Percentiles rank a stretch among this genome's conserved stretches.
These are phyloP conservation scores for Steinernema carpocapsae DNA, from an alignment of 2,888 invertebrate genomes.

Conservation along the genomic window DNA sequence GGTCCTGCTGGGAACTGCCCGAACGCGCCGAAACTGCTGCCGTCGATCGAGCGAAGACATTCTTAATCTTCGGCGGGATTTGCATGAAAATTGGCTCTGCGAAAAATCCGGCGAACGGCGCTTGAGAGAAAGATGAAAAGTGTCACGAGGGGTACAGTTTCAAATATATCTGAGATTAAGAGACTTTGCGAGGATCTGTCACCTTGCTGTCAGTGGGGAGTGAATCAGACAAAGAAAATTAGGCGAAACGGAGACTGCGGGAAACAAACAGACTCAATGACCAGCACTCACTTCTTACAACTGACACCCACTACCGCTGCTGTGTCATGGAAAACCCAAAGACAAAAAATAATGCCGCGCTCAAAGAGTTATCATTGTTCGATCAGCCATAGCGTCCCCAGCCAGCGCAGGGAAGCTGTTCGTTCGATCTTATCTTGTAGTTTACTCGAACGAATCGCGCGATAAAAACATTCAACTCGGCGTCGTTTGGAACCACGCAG, in stretches of 20 bases:
- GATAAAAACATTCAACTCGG: background rate
- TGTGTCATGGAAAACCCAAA: background rate
- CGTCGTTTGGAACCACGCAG: background rate
- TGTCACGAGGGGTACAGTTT: background rate
- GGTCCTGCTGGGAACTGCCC: background rate
- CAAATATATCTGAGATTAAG: slow-evolving; percentile 4
- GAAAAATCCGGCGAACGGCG: too few species aligned
- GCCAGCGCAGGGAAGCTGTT: slow-evolving; percentile 13
- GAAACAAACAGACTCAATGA: slow-evolving; percentile 3
- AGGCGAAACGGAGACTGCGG: background rate
- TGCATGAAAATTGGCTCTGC: background rate
- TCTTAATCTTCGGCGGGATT: background rate
- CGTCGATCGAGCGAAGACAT: slow-evolving; percentile 27
- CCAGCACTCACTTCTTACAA: background rate
- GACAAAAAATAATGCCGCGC: background rate
- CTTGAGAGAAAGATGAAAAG: background rate
- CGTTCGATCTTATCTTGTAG: slow-evolving; percentile 7
- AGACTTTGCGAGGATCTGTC: slow-evolving; percentile 13
- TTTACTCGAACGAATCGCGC: slow-evolving; percentile 3
- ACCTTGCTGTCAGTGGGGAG: slow-evolving; percentile 20
- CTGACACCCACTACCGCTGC: background rate
- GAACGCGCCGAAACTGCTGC: slow-evolving; percentile 22
- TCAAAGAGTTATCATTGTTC: slow-evolving; percentile 3
- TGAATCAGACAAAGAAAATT: slow-evolving; percentile 24
- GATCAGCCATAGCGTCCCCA: background rate